These are phyloP conservation scores for Cyanocitta stelleri DNA, from an alignment of 2,113 vertebrate species.

Conservation along the genomic window DNA sequence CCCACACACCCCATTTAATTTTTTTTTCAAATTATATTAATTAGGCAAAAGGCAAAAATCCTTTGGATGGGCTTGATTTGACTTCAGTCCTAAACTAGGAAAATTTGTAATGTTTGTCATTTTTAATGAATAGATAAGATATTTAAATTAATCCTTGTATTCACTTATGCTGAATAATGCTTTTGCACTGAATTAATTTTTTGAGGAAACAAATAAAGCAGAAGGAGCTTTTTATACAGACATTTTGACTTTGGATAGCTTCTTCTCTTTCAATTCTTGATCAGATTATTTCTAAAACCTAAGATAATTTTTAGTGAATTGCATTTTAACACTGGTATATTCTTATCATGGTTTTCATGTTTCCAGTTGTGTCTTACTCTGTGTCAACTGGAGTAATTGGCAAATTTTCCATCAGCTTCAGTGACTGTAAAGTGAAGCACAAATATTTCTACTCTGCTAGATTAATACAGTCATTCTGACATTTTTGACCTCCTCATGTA, in stretches of 20 bases:
- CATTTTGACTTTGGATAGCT: constrained; percentile 5
- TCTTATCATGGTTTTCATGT: background rate
- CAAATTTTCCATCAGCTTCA: background rate
- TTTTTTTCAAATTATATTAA: background rate
- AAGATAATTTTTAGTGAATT: background rate
- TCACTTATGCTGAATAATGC: constrained; percentile 15
- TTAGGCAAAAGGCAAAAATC: background rate
- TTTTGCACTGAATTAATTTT: constrained; percentile 13
- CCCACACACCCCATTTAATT: background rate
- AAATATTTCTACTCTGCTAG: background rate
- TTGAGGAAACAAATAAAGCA: constrained; percentile 16
- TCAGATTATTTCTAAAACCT: constrained; percentile 18
- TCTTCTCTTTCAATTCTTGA: background rate
- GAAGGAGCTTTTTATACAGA: background rate
- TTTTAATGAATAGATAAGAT: constrained; percentile 21
- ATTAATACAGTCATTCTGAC: background rate
- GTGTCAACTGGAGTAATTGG: background rate
- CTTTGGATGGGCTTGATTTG: background rate
- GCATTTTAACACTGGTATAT: background rate
- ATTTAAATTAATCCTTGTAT: background rate
- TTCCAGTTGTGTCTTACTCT: background rate
- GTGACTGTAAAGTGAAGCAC: background rate
- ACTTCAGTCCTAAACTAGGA: background rate
- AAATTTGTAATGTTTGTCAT: background rate
- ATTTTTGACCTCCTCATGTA: background rate